Evolutionary conservation across 2,888 invertebrate species (phyloP).

Genomic region (Drosophila vallismaia): DNA sequence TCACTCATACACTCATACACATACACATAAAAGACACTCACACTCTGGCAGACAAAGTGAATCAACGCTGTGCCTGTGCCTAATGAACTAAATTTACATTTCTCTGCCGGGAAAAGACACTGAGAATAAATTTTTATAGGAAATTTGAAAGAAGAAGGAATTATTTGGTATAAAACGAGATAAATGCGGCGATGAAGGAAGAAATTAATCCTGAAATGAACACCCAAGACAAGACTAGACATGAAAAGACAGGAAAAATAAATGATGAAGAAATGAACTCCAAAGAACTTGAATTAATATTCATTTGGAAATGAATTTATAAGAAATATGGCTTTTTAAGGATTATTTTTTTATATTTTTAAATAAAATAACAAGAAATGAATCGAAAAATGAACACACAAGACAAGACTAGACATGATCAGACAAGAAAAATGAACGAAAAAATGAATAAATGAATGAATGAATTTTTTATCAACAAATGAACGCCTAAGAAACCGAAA

Average conservation of each 20-base stretch:
- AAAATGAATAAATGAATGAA: background rate
- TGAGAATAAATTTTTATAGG: background rate
- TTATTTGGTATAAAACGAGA: background rate
- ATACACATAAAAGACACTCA: slow-evolving; percentile 11
- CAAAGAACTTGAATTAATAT: too few species aligned
- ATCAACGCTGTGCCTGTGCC: slow-evolving; percentile 34
- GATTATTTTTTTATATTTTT: too few species aligned
- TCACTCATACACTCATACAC: slow-evolving; percentile 11
- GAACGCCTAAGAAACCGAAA: too few species aligned
- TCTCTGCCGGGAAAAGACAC: slow-evolving; percentile 37
- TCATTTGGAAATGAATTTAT: too few species aligned
- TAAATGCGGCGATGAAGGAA: background rate
- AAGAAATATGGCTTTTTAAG: too few species aligned
- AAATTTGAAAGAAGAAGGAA: background rate
- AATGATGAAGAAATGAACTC: background rate
- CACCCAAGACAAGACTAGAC: too few species aligned
- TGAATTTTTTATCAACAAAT: too few species aligned
- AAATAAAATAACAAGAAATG: too few species aligned
- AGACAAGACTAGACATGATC: background rate
- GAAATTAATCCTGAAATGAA: background rate
- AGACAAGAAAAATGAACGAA: background rate
- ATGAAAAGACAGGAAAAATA: too few species aligned
- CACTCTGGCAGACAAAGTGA: slow-evolving; percentile 7
- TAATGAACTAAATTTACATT: slow-evolving; percentile 72
- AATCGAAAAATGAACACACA: background rate